Conservation (phyloP, 2,797 vertebrate species). For the Gobio occitaniae region DNA sequence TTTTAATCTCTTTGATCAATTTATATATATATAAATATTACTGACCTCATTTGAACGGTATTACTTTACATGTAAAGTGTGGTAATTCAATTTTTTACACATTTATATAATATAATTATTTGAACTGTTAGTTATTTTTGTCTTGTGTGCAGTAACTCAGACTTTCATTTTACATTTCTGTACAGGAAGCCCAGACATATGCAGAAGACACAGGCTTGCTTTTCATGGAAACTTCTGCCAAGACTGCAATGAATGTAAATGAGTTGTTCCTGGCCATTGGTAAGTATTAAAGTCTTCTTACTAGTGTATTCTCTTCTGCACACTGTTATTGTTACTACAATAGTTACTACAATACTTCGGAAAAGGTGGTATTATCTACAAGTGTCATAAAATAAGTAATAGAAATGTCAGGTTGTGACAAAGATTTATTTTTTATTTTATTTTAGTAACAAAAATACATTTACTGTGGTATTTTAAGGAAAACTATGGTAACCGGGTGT, state of each 20-base stretch:
- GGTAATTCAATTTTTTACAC: neutral
- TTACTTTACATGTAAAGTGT: neutral
- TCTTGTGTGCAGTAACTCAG: conserved; percentile 7
- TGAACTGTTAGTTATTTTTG: neutral
- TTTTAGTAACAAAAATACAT: neutral
- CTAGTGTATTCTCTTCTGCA: neutral
- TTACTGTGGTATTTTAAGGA: neutral
- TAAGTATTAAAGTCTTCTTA: conserved; percentile 62
- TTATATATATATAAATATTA: neutral
- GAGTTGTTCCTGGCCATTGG: conserved; percentile 88
- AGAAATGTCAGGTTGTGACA: neutral
- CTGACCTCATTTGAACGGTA: neutral
- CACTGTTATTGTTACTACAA: neutral
- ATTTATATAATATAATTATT: neutral
- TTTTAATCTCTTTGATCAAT: neutral
- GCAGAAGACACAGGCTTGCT: conserved; percentile 86
- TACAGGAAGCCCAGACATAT: conserved; percentile 85
- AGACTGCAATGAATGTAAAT: conserved; percentile 88
- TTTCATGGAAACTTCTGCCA: conserved; percentile 89
- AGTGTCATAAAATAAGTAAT: neutral
- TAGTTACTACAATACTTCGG: neutral
- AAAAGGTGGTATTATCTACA: neutral
- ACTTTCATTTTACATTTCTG: neutral
- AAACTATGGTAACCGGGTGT: neutral
- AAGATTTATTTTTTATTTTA: neutral